These are phyloP conservation scores for Myotis findleyi DNA, from an alignment of 2,797 vertebrate species.

Conservation along the genomic window DNA sequence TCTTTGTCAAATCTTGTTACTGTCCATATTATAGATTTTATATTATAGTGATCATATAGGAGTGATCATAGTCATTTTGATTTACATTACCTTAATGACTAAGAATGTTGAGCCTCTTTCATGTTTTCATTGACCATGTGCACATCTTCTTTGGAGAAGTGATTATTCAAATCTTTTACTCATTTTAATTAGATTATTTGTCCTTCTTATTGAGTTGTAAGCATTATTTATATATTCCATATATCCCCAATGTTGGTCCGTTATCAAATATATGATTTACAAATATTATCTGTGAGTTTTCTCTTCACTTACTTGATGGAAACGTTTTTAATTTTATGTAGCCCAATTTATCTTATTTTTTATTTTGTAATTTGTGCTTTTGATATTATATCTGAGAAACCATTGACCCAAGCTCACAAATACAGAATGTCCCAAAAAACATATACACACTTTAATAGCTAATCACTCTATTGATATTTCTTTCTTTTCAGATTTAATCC, in stretches of 20 bases:
- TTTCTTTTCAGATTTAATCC: no score
- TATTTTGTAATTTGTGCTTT: conserved; percentile 10
- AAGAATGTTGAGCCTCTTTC: conserved; percentile 3
- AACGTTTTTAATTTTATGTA: conserved; percentile 1
- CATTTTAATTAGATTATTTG: neutral
- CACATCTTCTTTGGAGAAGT: neutral
- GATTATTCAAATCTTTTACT: neutral
- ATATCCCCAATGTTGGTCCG: neutral
- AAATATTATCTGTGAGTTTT: conserved; percentile 25
- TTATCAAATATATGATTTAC: neutral
- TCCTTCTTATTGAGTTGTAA: conserved; percentile 21
- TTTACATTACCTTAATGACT: neutral
- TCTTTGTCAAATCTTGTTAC: neutral
- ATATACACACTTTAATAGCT: no score
- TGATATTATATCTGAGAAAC: neutral
- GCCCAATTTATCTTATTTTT: neutral
- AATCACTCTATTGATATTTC: no score
- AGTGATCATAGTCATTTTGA: conserved; percentile 9
- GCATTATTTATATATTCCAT: neutral
- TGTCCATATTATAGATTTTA: neutral
- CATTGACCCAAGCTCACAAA: neutral
- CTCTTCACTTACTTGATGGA: neutral
- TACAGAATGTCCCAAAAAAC: no score
- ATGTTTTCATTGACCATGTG: neutral
- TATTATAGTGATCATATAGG: neutral